These are phyloP conservation scores for Aphelinus atriplicis DNA, from an alignment of 1,140 invertebrate species.

Conservation along the genomic window DNA sequence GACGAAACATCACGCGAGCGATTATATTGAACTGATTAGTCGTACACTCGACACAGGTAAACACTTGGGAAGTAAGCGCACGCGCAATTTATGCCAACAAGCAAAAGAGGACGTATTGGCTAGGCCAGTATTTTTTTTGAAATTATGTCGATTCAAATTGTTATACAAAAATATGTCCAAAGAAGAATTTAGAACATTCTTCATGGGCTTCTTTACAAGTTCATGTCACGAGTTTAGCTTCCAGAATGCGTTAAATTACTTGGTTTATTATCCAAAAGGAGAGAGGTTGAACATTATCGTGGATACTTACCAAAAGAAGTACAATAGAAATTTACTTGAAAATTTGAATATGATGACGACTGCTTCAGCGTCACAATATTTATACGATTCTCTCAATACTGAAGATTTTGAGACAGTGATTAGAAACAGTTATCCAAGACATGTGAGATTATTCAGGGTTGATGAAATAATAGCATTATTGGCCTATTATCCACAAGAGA, in stretches of 20 bases:
- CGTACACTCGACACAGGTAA: background rate
- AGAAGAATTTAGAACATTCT: background rate
- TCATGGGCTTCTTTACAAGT: too few relatives aligned
- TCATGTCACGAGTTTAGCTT: too few relatives aligned
- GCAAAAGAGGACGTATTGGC: background rate
- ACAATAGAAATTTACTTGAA: too few relatives aligned
- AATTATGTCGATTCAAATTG: background rate
- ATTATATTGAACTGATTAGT: background rate
- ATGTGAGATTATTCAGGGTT: background rate
- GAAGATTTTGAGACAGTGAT: background rate
- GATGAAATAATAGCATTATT: background rate
- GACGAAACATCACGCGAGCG: background rate
- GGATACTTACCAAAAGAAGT: too few relatives aligned
- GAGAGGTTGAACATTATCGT: too few relatives aligned
- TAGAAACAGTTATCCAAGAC: background rate
- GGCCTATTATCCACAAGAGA: conserved; percentile 2
- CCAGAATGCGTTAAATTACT: too few relatives aligned
- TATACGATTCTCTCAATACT: background rate
- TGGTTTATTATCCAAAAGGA: too few relatives aligned
- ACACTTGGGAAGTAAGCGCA: background rate
- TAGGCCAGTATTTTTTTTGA: background rate
- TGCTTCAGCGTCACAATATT: background rate
- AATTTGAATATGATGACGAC: too few relatives aligned
- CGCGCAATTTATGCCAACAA: background rate
- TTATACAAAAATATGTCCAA: background rate